Conservation (phyloP, 2,113 vertebrate species). For the Pyrgilauda ruficollis region DNA sequence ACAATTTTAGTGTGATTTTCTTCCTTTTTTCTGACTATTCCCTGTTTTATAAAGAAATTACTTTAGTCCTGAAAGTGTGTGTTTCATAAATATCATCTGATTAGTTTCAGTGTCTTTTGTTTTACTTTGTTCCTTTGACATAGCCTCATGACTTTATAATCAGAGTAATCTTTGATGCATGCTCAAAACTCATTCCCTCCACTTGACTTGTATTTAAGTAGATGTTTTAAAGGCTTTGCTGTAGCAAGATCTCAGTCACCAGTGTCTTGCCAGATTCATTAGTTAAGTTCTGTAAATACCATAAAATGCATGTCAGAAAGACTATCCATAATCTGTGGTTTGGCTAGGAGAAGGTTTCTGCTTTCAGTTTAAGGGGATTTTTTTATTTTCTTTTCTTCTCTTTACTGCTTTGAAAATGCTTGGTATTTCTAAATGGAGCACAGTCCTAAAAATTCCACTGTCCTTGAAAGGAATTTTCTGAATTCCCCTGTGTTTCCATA, state of each 20-base stretch:
- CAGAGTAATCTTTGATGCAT: background rate
- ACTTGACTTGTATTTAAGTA: background rate
- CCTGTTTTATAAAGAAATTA: background rate
- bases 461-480: conserved; percentile 25
- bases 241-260: background rate
- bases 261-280: background rate
- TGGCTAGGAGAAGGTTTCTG: background rate
- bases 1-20: background rate
- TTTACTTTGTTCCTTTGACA: conserved; percentile 2
- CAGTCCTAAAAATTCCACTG: conserved; percentile 34
- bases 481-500: conserved; percentile 9
- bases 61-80: background rate
- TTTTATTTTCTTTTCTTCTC: background rate
- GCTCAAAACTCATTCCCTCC: background rate
- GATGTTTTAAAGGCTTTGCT: conserved; percentile 26
- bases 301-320: conserved; percentile 10
- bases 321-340: background rate
- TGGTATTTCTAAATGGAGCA: conserved; percentile 13
- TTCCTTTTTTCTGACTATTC: background rate
- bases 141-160: background rate
- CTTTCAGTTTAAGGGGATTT: conserved; percentile 8
- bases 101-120: conserved; percentile 13
- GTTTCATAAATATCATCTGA: conserved; percentile 15
- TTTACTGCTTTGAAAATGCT: background rate
- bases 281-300: conserved; percentile 23